Percentiles rank a stretch among this genome's conserved stretches.
phyloP scores from a whole-genome alignment of 2,113 vertebrate genomes.

The Eurystomus gularis region DNA sequence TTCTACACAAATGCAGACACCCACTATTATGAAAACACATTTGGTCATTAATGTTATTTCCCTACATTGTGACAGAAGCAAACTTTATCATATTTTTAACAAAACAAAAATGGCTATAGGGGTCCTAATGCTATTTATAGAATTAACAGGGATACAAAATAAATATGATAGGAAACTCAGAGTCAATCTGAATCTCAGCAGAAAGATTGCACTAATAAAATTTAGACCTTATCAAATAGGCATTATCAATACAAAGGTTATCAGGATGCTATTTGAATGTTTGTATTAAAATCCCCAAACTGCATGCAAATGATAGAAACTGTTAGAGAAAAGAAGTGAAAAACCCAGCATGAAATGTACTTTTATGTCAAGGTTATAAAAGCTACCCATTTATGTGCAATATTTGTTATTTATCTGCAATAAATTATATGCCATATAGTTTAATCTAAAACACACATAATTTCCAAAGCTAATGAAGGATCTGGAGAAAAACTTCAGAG shows the following conservation, averaged over 20 bases:
- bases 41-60: background rate
- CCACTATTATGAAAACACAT: background rate
- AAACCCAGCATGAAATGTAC: background rate
- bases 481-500: background rate
- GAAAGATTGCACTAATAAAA: constrained; percentile 5
- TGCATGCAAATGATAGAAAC: background rate
- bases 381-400: background rate
- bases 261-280: background rate
- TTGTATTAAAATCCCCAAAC: background rate
- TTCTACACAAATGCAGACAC: background rate
- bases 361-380: constrained; percentile 29
- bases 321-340: background rate
- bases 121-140: background rate
- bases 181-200: background rate
- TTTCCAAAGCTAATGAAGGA: constrained; percentile 23
- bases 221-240: background rate
- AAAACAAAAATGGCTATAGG: background rate
- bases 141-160: background rate
- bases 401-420: background rate
- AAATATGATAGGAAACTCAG: background rate
- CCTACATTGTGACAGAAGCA: background rate
- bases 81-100: background rate
- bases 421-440: background rate
- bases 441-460: background rate
- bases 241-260: background rate